Percentiles rank a stretch among this genome's conserved stretches.
Evolutionary conservation across 2,113 vertebrate species (phyloP).

Genomic region (Casuarius casuarius): DNA sequence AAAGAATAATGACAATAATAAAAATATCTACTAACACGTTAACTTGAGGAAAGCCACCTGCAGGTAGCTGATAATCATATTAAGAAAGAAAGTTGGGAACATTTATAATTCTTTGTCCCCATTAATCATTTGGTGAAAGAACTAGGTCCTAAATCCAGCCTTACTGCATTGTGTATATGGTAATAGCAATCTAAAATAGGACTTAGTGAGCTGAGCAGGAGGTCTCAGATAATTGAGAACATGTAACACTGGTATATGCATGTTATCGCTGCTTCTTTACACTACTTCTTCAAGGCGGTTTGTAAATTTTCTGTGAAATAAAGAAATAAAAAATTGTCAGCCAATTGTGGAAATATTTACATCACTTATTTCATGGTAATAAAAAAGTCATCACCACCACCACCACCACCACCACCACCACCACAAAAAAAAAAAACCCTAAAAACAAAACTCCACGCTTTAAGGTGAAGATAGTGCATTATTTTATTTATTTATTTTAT

Average conservation of each 20-base stretch:
- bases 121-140: conserved; percentile 26
- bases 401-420: neutral
- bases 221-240: neutral
- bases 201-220: neutral
- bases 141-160: neutral
- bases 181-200: neutral
- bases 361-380: conserved; percentile 42
- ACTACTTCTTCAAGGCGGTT: neutral
- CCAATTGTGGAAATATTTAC: conserved; percentile 47
- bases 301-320: conserved; percentile 21
- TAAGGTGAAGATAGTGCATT: neutral
- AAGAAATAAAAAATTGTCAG: neutral
- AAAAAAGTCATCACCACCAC: neutral
- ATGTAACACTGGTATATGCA: neutral
- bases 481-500: conserved; percentile 58
- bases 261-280: neutral
- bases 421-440: neutral
- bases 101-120: neutral
- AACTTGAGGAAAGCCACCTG: conserved; percentile 43
- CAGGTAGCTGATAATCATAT: conserved; percentile 30
- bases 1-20: conserved; percentile 36
- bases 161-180: neutral
- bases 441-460: neutral
- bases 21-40: neutral
- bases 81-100: conserved; percentile 28